phyloP scores from a whole-genome alignment of 64 coral and sea anemone genomes.

The Acropora yongei region DNA sequence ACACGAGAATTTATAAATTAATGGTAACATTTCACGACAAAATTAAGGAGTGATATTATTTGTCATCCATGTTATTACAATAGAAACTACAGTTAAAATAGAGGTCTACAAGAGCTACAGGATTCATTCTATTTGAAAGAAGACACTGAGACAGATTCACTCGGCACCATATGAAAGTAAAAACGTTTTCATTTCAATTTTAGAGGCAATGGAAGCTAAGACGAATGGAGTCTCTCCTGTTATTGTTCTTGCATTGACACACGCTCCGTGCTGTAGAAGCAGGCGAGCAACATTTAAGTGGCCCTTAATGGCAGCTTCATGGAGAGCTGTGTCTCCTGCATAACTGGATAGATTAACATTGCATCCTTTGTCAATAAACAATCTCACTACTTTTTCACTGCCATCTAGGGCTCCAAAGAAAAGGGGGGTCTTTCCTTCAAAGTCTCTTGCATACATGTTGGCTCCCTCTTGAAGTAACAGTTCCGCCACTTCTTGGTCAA shows the following conservation, averaged over 20 bases:
- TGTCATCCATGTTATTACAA: no score
- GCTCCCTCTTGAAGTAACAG: conserved; percentile 39
- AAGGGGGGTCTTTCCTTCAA: conserved; percentile 60
- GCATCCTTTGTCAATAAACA: conserved; percentile 42
- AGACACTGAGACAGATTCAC: conserved; percentile 4
- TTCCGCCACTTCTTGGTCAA: conserved; percentile 39
- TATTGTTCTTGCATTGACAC: conserved; percentile 49
- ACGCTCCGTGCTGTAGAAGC: conserved; percentile 33
- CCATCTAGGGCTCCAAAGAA: conserved; percentile 61
- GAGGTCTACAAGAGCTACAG: no score
- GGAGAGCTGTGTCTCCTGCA: conserved; percentile 72
- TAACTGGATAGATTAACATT: conserved; percentile 20
- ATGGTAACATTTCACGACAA: no score
- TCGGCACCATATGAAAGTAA: conserved; percentile 54
- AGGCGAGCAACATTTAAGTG: conserved; percentile 37
- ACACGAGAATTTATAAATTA: no score
- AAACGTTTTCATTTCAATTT: conserved; percentile 48
- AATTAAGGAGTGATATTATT: no score
- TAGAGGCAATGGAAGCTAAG: conserved; percentile 50
- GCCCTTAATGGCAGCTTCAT: conserved; percentile 57
- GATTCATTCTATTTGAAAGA: no score
- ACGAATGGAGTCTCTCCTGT: conserved; percentile 58
- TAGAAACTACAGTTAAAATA: no score
- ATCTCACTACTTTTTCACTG: conserved; percentile 8
- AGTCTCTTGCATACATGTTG: conserved; percentile 18